phyloP scores from a whole-genome alignment of 35 echinoderm and acorn worm species.

The Diadema setosum region DNA sequence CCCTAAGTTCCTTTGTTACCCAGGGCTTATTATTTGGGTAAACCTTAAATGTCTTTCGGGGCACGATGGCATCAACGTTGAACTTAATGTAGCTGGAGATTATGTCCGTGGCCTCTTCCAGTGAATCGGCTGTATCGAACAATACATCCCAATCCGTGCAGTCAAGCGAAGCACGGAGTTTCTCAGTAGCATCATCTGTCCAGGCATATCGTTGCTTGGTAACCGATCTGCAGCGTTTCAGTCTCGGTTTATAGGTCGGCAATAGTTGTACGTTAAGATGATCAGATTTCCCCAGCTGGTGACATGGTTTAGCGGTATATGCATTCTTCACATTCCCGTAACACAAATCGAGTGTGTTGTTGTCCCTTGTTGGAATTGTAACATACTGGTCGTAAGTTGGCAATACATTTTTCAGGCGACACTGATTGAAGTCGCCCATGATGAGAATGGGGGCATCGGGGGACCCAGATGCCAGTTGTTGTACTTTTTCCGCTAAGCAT shows the following conservation, averaged over 20 bases:
- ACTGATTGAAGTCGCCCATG: too few relatives aligned
- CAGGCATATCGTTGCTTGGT: too few relatives aligned
- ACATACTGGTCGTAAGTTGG: too few relatives aligned
- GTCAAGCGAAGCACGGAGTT: slow-evolving; percentile 30
- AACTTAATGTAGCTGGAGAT: too few relatives aligned
- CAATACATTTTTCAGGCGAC: too few relatives aligned
- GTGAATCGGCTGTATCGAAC: not conserved
- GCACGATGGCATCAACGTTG: not conserved
- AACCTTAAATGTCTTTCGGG: not conserved
- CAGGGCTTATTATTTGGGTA: slow-evolving; percentile 57
- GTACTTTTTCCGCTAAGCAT: too few relatives aligned
- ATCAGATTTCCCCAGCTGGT: not conserved
- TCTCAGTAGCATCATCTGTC: not conserved
- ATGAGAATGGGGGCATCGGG: too few relatives aligned
- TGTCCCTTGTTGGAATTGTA: too few relatives aligned
- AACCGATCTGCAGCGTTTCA: not conserved
- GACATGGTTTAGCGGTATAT: not conserved
- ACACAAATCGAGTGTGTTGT: slow-evolving; percentile 2
- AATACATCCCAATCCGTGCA: too few relatives aligned
- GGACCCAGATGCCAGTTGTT: too few relatives aligned
- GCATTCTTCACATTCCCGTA: not conserved
- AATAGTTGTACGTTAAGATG: not conserved
- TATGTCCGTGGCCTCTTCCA: slow-evolving; percentile 3
- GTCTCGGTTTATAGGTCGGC: not conserved
- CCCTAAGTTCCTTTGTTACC: slow-evolving; percentile 42